A percentile compares a stretch with the other conserved stretches of the same genome.
These are phyloP conservation scores for Tachuris rubrigastra DNA, from an alignment of 2,113 vertebrate species.

Conservation along the genomic window DNA sequence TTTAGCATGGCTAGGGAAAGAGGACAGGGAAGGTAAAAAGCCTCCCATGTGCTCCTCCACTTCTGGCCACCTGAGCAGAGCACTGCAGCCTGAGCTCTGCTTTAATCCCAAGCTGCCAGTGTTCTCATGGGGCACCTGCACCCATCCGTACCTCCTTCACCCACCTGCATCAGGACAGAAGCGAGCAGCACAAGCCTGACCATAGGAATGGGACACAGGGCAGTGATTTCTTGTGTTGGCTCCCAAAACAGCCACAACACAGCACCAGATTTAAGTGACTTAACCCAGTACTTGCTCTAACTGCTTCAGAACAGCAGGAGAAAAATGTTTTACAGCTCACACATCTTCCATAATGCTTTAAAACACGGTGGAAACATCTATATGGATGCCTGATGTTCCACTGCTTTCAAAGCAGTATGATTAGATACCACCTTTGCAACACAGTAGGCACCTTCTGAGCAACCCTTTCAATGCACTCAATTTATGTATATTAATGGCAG, in stretches of 20 bases:
- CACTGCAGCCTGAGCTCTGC: neutral
- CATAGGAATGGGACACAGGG: neutral
- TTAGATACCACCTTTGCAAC: neutral
- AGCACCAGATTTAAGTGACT: neutral
- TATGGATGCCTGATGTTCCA: neutral
- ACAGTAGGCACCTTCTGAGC: neutral
- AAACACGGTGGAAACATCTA: neutral
- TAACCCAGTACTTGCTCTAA: neutral
- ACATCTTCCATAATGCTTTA: neutral
- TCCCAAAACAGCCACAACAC: fast-evolving
- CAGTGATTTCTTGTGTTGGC: neutral
- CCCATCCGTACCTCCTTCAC: neutral
- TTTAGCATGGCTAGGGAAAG: neutral
- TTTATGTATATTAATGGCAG: neutral
- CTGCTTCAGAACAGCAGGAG: neutral
- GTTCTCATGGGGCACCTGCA: neutral
- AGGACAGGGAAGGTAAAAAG: neutral
- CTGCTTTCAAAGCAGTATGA: neutral
- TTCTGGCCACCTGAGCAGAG: neutral
- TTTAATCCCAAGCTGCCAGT: neutral
- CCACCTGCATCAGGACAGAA: fast-evolving
- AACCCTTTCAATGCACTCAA: neutral
- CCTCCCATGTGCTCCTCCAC: neutral
- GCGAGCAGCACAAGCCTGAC: neutral
- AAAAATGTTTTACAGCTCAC: neutral